phyloP scores from a whole-genome alignment of 2,797 vertebrate genomes.

The Halcyon leucocephala region DNA sequence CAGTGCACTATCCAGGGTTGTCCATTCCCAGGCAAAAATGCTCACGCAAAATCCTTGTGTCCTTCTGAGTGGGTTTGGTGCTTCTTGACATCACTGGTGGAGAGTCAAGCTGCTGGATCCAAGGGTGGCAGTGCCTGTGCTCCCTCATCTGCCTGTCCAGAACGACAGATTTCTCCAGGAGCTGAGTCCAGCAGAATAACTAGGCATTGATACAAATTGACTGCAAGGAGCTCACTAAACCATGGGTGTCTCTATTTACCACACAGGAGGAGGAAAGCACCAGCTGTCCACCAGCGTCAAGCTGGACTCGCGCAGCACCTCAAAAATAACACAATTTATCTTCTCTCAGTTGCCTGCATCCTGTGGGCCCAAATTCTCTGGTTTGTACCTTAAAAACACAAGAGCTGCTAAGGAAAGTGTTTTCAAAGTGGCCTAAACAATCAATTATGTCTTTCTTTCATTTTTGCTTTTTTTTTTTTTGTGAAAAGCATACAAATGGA shows the following conservation, averaged over 20 bases:
- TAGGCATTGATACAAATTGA: not conserved
- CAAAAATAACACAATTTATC: not conserved
- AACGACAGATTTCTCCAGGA: not conserved
- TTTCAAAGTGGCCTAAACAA: not conserved
- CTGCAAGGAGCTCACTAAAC: not conserved
- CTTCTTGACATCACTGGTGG: not conserved
- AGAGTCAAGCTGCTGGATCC: not conserved
- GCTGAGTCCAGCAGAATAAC: not conserved
- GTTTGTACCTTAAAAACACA: not conserved
- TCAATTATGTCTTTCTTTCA: not conserved
- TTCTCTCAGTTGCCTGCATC: not conserved
- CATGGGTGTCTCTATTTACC: not conserved
- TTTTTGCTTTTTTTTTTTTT: not conserved
- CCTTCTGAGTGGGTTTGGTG: not conserved
- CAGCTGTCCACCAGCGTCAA: not conserved
- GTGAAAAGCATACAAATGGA: not conserved
- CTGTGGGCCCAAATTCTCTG: not conserved
- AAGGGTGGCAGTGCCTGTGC: not conserved
- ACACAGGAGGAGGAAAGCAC: not conserved
- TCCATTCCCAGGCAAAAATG: not conserved
- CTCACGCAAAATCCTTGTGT: not conserved
- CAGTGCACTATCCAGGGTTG: not conserved
- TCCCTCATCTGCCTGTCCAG: not conserved
- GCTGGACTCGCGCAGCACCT: not conserved
- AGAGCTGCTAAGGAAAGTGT: not conserved